Percentiles rank a stretch among this genome's conserved stretches.
Evolutionary conservation across 2,888 invertebrate genomes (phyloP).

Genomic region (Drosophila vallismaia): DNA sequence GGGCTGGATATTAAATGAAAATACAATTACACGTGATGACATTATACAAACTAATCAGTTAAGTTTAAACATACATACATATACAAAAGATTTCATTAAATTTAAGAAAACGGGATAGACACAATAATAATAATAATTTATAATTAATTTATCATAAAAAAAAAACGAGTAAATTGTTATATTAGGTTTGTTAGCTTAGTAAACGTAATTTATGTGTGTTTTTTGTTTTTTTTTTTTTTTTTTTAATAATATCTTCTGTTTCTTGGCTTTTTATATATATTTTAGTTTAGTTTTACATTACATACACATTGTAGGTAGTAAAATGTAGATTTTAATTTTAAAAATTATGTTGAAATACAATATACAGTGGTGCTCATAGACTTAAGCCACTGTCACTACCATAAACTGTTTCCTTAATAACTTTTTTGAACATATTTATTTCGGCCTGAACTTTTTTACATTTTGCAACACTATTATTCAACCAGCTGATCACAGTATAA

Average conservation of each 20-base stretch:
- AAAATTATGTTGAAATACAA: conserved; percentile 63
- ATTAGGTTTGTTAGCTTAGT: conserved; percentile 42
- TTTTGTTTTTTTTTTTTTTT: neutral
- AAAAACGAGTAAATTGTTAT: conserved; percentile 28
- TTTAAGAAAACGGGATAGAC: conserved; percentile 16
- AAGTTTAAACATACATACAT: conserved; percentile 46
- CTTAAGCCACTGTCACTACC: too few species aligned
- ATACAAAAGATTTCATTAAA: conserved; percentile 38
- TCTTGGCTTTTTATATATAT: conserved; percentile 9
- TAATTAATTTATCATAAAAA: conserved; percentile 11
- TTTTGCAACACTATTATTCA: too few species aligned
- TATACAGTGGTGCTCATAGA: too few species aligned
- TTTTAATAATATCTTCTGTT: conserved; percentile 23
- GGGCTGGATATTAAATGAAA: conserved; percentile 41
- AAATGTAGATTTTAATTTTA: conserved; percentile 56
- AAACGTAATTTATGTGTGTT: conserved; percentile 24
- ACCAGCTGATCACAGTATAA: too few species aligned
- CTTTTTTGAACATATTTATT: too few species aligned
- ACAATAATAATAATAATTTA: conserved; percentile 15
- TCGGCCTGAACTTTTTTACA: too few species aligned
- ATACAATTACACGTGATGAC: conserved; percentile 48
- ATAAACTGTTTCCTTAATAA: too few species aligned
- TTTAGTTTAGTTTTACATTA: conserved; percentile 33
- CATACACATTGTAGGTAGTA: conserved; percentile 28
- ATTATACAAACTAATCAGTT: conserved; percentile 52